Base-by-base conservation (phyloP, 2,797 vertebrate species). In the Rhyacichthys aspro region DNA sequence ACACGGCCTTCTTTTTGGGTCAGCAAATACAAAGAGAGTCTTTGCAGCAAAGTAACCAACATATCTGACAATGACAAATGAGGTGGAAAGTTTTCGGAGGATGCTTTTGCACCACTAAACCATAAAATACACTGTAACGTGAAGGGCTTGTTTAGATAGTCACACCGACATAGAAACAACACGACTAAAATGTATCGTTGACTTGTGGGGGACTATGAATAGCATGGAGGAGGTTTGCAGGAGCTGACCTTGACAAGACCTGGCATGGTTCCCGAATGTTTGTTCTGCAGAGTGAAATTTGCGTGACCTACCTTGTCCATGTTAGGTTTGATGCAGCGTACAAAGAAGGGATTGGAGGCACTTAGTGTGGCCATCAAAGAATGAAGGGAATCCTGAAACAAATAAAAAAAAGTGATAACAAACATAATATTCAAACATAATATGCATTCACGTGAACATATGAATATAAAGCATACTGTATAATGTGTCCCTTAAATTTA, bases 241-340 rank as follows among this genome's bases (percentile, higher is more conserved):
- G 48, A 28, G 19, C 38, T 77, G 73, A 87, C 80, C 79, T 85
- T 84, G 74, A 81, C 55, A 14, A 66, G 59, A 67, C 58, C 72
- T 86, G 81, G 63, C 65, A 76, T 50, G 46, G 64, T 48, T 78
- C 81, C 61, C 68, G 57, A 48, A 44, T 17, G 33, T 46, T 66
- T 63, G 59, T 59, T 62, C 62, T 34, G 9, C 18, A 39, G 55
- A 60, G 36, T 73, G 19, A 68, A 81, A 76, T 81, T 72, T 68
- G 58, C 44, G 66, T 74, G 67, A 76, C 82, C 85, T 88, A 95
- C 95, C 94, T 97, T 97, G 67, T 94, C 90, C 83, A 94, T 94
- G 81, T 97, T 97, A 78, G 96, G 95, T 87, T 97, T 97, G 86
- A 97, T 96, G 90, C 96, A 97, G 79, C 96, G 96, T 39, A 97